A percentile compares a stretch with the other conserved stretches of the same genome.
These are phyloP conservation scores for Cotesia vestalis DNA, from an alignment of 1,140 invertebrate genomes.

Conservation along the genomic window DNA sequence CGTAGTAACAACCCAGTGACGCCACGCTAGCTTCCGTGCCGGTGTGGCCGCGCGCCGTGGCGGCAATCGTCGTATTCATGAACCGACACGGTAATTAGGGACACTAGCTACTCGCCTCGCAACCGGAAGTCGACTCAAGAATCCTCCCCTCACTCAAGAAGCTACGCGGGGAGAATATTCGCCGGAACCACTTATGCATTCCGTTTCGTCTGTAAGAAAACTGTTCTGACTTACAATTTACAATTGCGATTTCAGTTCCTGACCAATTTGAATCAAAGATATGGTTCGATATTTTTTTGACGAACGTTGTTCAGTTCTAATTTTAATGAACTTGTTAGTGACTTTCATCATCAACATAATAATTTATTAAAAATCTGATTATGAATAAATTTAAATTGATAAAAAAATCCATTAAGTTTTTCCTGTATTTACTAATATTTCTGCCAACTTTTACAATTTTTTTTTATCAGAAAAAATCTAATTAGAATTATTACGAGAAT, in stretches of 20 bases:
- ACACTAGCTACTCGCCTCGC: slow-evolving; percentile 63
- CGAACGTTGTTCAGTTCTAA: too few relatives aligned
- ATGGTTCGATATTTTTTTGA: too few relatives aligned
- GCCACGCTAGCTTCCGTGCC: slow-evolving; percentile 66
- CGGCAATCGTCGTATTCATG: slow-evolving; percentile 63
- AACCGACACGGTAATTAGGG: slow-evolving; percentile 68
- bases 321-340: too few relatives aligned
- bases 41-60: slow-evolving; percentile 42
- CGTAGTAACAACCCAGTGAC: slow-evolving; percentile 65
- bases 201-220: slow-evolving; percentile 58
- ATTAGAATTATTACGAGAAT: too few relatives aligned
- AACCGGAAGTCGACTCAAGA: slow-evolving; percentile 64
- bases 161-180: slow-evolving; percentile 52
- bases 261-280: too few relatives aligned
- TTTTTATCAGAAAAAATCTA: too few relatives aligned
- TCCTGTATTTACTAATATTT: too few relatives aligned
- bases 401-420: too few relatives aligned
- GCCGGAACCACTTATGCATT: slow-evolving; percentile 66
- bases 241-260: neutral
- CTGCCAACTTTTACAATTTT: too few relatives aligned
- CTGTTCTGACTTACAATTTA: slow-evolving; percentile 43
- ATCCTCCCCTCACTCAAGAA: slow-evolving; percentile 52
- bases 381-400: too few relatives aligned
- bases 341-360: too few relatives aligned
- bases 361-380: too few relatives aligned